Conservation (phyloP, 2,797 vertebrate species). For the Galaxias olidus region DNA sequence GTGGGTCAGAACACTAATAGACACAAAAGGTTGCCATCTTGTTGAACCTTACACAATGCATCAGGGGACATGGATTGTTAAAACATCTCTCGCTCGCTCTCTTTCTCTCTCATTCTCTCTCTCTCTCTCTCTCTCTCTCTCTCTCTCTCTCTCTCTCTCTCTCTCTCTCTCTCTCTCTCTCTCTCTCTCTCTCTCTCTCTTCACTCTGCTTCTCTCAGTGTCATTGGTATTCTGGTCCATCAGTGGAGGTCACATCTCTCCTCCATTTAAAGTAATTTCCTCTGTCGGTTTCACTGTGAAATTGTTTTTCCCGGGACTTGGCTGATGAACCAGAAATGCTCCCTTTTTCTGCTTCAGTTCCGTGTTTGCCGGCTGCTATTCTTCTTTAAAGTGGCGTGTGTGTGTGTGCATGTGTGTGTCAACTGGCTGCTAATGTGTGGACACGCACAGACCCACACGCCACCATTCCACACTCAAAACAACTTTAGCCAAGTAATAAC, state of each 20-base stretch:
- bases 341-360: constrained; percentile 4
- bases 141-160: not conserved
- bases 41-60: too few species aligned
- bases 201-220: not conserved
- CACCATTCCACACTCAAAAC: too few species aligned
- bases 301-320: constrained; percentile 24
- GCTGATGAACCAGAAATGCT: constrained; percentile 12
- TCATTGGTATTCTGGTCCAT: not conserved
- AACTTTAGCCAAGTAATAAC: too few species aligned
- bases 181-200: not conserved
- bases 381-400: not conserved
- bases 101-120: not conserved
- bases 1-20: too few species aligned
- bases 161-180: not conserved
- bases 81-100: not conserved
- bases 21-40: too few species aligned
- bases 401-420: too few species aligned
- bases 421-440: too few species aligned
- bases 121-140: not conserved
- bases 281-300: constrained; percentile 45
- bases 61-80: too few species aligned
- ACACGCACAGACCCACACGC: too few species aligned
- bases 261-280: constrained; percentile 49
- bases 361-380: not conserved
- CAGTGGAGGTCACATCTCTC: constrained; percentile 3